Conservation (phyloP, 2,797 vertebrate species). For the Enteromius paludinosus region DNA sequence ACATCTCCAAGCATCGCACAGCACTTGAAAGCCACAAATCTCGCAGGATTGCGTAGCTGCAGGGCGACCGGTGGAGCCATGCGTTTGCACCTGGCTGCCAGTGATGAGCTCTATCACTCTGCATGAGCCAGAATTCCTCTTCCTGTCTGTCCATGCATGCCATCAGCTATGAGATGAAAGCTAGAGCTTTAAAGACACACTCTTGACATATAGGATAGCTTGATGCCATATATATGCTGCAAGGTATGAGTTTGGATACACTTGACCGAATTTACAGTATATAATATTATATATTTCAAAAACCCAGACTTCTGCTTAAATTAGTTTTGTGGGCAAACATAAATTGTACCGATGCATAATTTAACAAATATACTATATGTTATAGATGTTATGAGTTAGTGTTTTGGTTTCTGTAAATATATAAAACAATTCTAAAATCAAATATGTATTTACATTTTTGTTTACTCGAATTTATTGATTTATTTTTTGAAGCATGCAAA, state of each 20-base stretch:
- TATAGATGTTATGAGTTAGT: neutral
- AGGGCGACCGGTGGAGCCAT: slow-evolving; percentile 41
- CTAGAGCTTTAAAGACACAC: neutral
- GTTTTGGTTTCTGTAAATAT: neutral
- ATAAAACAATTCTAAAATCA: too few species aligned
- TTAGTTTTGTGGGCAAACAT: neutral
- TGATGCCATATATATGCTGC: neutral
- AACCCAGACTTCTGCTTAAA: neutral
- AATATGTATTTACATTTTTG: neutral
- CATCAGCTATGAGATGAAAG: slow-evolving; percentile 23
- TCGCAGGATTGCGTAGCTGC: slow-evolving; percentile 51
- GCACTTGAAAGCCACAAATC: slow-evolving; percentile 58
- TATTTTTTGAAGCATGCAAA: neutral
- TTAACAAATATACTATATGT: neutral
- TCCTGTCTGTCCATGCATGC: slow-evolving; percentile 41
- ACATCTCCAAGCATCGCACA: slow-evolving; percentile 34
- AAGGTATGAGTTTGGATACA: neutral
- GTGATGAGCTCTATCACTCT: slow-evolving; percentile 49
- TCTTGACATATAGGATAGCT: neutral
- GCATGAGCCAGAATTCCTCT: slow-evolving; percentile 6
- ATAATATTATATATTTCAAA: neutral
- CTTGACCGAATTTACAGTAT: neutral
- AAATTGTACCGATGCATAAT: neutral
- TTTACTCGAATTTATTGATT: neutral
- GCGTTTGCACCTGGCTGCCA: slow-evolving; percentile 53